phyloP scores from a whole-genome alignment of 2,888 invertebrate species.

The Saturnia pavonia region DNA sequence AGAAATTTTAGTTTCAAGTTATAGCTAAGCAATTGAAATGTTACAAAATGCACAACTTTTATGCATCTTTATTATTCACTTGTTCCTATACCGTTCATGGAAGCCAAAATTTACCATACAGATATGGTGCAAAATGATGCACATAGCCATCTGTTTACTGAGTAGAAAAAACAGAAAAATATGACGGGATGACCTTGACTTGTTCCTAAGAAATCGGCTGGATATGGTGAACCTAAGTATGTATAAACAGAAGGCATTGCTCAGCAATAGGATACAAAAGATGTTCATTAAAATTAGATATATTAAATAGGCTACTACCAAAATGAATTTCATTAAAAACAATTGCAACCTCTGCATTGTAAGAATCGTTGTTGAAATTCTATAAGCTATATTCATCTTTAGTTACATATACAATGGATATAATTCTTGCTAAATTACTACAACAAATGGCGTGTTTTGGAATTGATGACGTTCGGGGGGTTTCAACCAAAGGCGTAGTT shows the following conservation, averaged over 20 bases:
- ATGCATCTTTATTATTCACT: neutral
- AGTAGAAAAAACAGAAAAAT: neutral
- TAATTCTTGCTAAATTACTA: conserved; percentile 30
- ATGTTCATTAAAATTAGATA: neutral
- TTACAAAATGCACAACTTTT: neutral
- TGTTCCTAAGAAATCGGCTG: neutral
- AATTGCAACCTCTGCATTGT: neutral
- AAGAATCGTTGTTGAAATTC: neutral
- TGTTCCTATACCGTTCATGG: neutral
- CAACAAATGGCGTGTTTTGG: conserved; percentile 36
- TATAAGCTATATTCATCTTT: conserved; percentile 4
- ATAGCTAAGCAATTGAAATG: neutral
- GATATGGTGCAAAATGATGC: neutral
- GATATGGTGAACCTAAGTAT: neutral
- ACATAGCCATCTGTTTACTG: neutral
- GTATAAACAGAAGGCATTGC: no score
- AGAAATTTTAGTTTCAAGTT: neutral
- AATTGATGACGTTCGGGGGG: conserved; percentile 40
- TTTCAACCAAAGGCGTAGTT: conserved; percentile 37
- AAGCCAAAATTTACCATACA: neutral
- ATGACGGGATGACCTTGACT: neutral
- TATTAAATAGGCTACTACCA: neutral
- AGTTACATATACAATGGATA: conserved; percentile 29
- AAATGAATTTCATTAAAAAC: neutral
- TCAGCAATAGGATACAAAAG: no score